Evolutionary conservation across 2,888 invertebrate species (phyloP), one percentile per base, ranked within the genome.

Genomic region (Ophion costatus): DNA sequence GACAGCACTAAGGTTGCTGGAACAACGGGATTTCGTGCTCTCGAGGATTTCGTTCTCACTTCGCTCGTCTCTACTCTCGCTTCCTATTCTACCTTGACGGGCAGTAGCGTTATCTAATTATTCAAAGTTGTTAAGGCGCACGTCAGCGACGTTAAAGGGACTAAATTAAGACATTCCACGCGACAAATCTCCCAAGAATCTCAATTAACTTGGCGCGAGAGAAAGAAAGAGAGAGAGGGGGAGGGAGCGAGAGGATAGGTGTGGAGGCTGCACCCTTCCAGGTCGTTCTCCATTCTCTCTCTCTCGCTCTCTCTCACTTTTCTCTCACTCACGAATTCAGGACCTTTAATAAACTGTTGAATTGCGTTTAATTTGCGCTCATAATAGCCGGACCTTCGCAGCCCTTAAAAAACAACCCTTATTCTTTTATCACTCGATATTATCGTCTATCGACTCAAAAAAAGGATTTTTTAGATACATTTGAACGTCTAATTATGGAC

Each of bases 111-210:
- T 93, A 93, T 93, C 93, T 93, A 93, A 93, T 93, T 93, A 93
- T 93, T 93, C 92, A 92, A 93, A 93, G 93, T 93, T 93, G 93
- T 93, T 93, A 93, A 94, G 93, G 92, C 92, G 90, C 92, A 90
- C 93, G 93, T 93, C 92, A 93, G 93, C 79, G 92, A 92, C 92
- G 93, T 91, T 93, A 92, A 93, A 93, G 93, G 91, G 92, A 93
- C 93, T 94, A 94, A 94, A 94, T 94, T 93, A 94, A 94, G 93
- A 94, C 93, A 94, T 94, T 94, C 93, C 93, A 91, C 90, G 91
- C 93, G 92, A 93, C 93, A 93, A 94, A 93, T 93, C 93, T 93
- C 90, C 93, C 93, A 93, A 93, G 93, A 94, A 94, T 94, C 93
- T 94, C 93, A 94, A 94, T 93, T 93, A 93, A 93, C 93, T 93